Evolutionary conservation across 2,888 invertebrate genomes (phyloP).

Genomic region (Nemurella pictetii): DNA sequence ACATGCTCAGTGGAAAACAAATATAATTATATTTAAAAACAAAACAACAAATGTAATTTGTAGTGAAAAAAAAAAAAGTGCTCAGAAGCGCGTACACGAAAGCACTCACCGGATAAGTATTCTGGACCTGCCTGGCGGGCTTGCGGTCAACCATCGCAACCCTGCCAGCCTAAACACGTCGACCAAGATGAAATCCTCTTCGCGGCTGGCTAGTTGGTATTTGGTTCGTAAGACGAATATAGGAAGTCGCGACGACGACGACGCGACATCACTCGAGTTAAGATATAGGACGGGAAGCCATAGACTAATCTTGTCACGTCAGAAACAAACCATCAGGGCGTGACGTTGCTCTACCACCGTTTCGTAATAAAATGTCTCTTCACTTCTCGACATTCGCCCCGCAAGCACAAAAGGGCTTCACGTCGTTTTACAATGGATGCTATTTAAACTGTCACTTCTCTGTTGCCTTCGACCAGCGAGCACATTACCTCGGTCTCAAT

Average conservation of each 20-base stretch:
- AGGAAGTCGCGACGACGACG: neutral
- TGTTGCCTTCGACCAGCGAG: neutral
- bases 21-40: neutral
- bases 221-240: neutral
- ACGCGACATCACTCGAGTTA: neutral
- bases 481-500: neutral
- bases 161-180: neutral
- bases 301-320: neutral
- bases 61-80: neutral
- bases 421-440: neutral
- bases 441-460: neutral
- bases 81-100: neutral
- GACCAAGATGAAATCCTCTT: neutral
- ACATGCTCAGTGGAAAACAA: neutral
- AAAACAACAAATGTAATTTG: neutral
- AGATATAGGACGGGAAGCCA: neutral
- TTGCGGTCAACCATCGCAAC: neutral
- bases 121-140: neutral
- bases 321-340: neutral
- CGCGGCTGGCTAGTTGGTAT: neutral
- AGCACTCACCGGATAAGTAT: neutral
- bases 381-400: neutral
- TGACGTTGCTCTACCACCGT: neutral
- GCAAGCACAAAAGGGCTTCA: neutral
- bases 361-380: neutral